phyloP scores from a whole-genome alignment of 2,113 vertebrate genomes.

The Jaculus jaculus region DNA sequence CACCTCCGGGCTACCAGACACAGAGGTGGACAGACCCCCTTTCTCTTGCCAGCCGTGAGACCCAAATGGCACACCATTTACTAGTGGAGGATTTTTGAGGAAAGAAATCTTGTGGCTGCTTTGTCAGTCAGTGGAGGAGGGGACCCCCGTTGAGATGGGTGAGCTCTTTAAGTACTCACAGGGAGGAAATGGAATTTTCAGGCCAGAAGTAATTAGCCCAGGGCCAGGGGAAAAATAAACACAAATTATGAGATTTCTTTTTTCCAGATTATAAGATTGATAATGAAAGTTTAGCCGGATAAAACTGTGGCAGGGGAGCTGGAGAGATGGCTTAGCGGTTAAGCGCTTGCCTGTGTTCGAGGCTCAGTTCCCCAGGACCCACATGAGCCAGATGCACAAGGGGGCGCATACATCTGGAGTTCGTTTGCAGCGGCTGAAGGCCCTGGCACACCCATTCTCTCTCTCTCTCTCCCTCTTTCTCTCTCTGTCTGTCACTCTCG shows the following conservation, averaged over 20 bases:
- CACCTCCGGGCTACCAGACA: neutral
- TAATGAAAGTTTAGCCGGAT: neutral
- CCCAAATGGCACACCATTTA: neutral
- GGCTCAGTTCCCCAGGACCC: no score
- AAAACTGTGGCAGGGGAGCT: neutral
- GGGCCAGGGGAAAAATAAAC: neutral
- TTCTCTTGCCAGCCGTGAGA: neutral
- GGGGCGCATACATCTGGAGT: no score
- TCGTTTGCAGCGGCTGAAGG: no score
- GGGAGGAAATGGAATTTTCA: conserved; percentile 49
- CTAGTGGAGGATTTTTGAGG: conserved; percentile 16
- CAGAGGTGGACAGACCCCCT: neutral
- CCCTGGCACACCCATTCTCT: no score
- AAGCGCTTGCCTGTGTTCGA: no score
- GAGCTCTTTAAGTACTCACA: neutral
- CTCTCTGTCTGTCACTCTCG: no score
- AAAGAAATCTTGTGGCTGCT: conserved; percentile 60
- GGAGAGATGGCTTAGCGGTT: no score
- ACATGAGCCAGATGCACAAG: no score
- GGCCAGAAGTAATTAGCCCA: conserved; percentile 10
- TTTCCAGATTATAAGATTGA: neutral
- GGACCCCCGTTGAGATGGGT: neutral
- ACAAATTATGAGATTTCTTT: conserved; percentile 22
- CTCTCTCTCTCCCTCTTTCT: no score
- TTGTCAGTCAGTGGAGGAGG: neutral